These are phyloP conservation scores for Piaya cayana DNA, from an alignment of 2,113 vertebrate species.

Conservation along the genomic window DNA sequence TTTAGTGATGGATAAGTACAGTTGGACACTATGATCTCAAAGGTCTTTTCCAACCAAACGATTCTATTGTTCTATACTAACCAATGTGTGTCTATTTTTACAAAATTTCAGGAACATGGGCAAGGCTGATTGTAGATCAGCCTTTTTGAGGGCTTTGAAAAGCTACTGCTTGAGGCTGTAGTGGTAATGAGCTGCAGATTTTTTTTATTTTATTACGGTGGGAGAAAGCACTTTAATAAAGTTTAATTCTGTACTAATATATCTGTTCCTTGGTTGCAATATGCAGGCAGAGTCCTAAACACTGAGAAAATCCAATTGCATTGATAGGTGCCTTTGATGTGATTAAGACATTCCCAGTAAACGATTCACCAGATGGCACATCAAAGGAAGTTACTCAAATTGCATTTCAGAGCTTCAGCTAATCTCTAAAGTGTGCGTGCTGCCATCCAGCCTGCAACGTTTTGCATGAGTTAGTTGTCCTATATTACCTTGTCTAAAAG, in stretches of 20 bases:
- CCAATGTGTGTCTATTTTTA: neutral
- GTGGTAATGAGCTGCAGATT: neutral
- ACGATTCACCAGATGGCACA: conserved; percentile 57
- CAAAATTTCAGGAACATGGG: neutral
- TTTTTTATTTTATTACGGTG: neutral
- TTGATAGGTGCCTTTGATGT: conserved; percentile 56
- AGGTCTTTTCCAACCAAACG: too few species aligned
- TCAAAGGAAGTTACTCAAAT: conserved; percentile 43
- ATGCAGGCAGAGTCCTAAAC: neutral
- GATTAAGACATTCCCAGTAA: conserved; percentile 48
- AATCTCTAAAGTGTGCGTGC: conserved; percentile 22
- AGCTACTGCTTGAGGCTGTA: neutral
- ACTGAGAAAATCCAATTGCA: neutral
- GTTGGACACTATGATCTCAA: too few species aligned
- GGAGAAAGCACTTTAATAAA: neutral
- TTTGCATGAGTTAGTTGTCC: neutral
- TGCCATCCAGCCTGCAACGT: neutral
- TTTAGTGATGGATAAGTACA: too few species aligned
- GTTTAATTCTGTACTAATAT: neutral
- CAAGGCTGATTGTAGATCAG: neutral
- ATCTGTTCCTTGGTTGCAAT: neutral
- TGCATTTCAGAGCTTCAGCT: conserved; percentile 37
- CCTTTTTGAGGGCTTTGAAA: neutral
- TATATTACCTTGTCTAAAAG: conserved; percentile 1
- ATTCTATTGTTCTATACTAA: neutral